Conservation (phyloP, 1,140 invertebrate genomes). For the Ridgeia piscesae region DNA sequence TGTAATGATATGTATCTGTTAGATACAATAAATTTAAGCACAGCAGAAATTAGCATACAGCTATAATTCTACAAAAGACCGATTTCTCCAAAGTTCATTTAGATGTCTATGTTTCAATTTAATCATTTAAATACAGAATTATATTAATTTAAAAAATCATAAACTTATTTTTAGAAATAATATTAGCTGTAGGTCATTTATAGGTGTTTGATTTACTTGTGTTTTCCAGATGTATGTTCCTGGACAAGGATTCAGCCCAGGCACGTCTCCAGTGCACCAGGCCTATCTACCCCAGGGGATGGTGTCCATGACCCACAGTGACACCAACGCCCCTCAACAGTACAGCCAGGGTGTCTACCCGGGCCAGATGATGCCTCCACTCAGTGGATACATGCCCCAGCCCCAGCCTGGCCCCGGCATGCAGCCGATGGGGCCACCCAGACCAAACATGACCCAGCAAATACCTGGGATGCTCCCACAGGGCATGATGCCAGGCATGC, state of each 20-base stretch:
- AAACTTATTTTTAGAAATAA: too few species aligned
- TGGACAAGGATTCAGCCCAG: not conserved
- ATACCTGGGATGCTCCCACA: not conserved
- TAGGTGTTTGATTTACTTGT: not conserved
- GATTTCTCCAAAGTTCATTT: too few species aligned
- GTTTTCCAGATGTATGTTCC: not conserved
- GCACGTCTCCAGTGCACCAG: not conserved
- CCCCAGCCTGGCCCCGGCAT: not conserved
- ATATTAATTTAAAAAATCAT: too few species aligned
- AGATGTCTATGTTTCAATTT: too few species aligned
- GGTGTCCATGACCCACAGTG: not conserved
- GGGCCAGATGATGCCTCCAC: conserved; percentile 2
- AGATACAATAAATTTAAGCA: too few species aligned
- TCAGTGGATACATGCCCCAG: not conserved
- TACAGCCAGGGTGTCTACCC: not conserved
- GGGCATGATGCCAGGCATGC: conserved; percentile 13
- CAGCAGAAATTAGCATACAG: too few species aligned
- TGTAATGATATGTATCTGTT: too few species aligned
- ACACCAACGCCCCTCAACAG: not conserved
- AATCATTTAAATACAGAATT: too few species aligned
- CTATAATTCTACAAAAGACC: too few species aligned
- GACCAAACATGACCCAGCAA: too few species aligned
- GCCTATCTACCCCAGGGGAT: not conserved
- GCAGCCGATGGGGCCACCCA: not conserved
- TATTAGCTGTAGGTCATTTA: too few species aligned